These are phyloP conservation scores for Eueides isabella DNA, from an alignment of 1,140 invertebrate genomes.

Conservation along the genomic window DNA sequence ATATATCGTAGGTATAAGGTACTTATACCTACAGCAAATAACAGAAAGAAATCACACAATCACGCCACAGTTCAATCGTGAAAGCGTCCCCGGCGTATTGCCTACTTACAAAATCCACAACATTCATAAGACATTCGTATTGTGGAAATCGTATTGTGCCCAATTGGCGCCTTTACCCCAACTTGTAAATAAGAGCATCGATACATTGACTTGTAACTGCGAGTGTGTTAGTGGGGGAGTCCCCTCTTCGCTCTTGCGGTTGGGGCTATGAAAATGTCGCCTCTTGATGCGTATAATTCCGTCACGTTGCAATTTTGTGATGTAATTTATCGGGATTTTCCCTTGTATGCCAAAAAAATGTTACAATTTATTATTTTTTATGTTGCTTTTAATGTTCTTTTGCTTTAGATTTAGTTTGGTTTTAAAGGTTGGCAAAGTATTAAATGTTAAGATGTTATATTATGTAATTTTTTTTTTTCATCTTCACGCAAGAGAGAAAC, in stretches of 20 bases:
- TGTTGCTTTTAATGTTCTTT: neutral
- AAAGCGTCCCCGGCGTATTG: constrained; percentile 29
- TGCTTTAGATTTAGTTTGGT: no score
- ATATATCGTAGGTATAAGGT: no score
- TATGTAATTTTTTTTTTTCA: no score
- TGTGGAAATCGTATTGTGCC: constrained; percentile 51
- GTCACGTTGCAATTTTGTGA: constrained; percentile 7
- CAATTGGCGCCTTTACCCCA: constrained; percentile 44
- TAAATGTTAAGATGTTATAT: no score
- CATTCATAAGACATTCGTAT: constrained; percentile 52
- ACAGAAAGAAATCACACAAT: constrained; percentile 17
- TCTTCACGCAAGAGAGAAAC: no score
- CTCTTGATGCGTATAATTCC: constrained; percentile 22
- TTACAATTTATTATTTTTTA: neutral
- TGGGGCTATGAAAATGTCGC: constrained; percentile 36
- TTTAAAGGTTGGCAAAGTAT: no score
- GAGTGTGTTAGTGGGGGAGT: constrained; percentile 21
- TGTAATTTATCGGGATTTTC: neutral
- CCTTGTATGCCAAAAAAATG: neutral
- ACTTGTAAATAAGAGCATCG: constrained; percentile 48
- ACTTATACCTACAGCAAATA: neutral
- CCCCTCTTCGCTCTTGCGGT: constrained; percentile 37
- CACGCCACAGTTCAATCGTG: constrained; percentile 12
- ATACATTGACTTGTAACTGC: constrained; percentile 53
- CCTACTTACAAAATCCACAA: constrained; percentile 41